Base-by-base conservation (phyloP, 2,113 vertebrate species). In the Tyto alba region DNA sequence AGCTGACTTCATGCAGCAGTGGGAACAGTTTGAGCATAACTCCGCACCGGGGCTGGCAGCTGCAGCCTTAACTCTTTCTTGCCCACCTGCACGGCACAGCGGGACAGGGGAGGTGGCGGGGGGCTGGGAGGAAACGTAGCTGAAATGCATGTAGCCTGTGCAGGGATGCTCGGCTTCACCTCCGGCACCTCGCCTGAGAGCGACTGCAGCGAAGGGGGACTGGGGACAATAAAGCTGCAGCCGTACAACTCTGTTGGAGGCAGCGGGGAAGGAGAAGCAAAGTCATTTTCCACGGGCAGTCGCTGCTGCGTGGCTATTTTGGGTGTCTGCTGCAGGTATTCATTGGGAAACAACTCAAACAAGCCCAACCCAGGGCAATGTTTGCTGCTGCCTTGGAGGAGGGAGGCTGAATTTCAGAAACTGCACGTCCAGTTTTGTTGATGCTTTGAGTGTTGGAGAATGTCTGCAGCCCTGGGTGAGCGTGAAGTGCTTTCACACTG, bases 1-100 rank as follows among this genome's bases (percentile, higher is more conserved):
- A 98, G 98, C 98, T 98, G 98, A 98, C 97, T 98, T 95, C 96
- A 97, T 97, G 97, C 93, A 20, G 97, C 98, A 98, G 93, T 98
- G 97, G 97, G 97, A 98, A 98, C 97, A 97, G 97, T 98, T 96
- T 97, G 97, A 97, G 96, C 96, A 96, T 86, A 97, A 94, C 97
- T 97, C 96, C 23, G 94, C 95, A 95, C 93, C 41, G 23, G 86
- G 66, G 75, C 96, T 85, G 95, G 97, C 98, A 98, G 98, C 97
- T 97, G 98, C 92, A 36, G 78, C 76, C 13, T 98, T 98, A 98
- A 98, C 98, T 89, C 97, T 97, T 98, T 97, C 91, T 45, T 92
- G 67, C 72, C 97, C 97, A 67, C 85, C 86, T 83, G 88, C 11
- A 4, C 7, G 1, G 56, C 4, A 0, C 55, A 2, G n/a, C 0